These are phyloP conservation scores for Manis javanica DNA, from an alignment of 2,797 vertebrate genomes.

Conservation along the genomic window DNA sequence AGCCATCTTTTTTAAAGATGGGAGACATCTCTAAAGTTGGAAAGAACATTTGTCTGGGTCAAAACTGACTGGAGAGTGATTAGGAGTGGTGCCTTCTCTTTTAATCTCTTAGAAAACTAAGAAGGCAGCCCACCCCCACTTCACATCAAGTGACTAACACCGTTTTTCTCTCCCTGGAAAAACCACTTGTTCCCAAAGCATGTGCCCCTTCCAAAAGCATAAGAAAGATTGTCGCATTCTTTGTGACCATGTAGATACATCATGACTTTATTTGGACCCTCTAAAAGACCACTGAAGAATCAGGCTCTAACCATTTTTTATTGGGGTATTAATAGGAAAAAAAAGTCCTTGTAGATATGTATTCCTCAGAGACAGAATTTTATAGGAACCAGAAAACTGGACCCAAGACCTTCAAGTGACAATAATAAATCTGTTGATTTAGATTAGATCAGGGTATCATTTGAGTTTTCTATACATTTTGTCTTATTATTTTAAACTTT, in stretches of 20 bases:
- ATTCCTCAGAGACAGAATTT: not conserved
- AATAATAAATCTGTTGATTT: not conserved
- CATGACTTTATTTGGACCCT: not conserved
- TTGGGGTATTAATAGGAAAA: not conserved
- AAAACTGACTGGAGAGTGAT: not conserved
- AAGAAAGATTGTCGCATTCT: not conserved
- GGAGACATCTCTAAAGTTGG: not conserved
- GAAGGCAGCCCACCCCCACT: not conserved
- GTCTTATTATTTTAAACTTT: not conserved
- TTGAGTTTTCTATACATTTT: not conserved
- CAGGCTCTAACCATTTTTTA: not conserved
- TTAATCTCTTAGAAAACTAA: not conserved
- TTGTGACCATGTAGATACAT: not conserved
- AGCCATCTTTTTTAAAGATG: not conserved
- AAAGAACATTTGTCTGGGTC: not conserved
- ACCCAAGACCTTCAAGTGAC: not conserved
- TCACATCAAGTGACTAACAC: not conserved
- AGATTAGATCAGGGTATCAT: not conserved
- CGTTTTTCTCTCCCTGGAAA: not conserved
- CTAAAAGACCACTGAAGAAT: not conserved
- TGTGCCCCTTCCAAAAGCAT: not conserved
- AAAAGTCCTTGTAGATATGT: not conserved
- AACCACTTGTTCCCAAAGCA: not conserved
- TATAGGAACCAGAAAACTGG: not conserved
- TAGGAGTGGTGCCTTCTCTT: not conserved